Base-by-base conservation (phyloP, 1,140 invertebrate species). In the Hycleus cichorii region DNA sequence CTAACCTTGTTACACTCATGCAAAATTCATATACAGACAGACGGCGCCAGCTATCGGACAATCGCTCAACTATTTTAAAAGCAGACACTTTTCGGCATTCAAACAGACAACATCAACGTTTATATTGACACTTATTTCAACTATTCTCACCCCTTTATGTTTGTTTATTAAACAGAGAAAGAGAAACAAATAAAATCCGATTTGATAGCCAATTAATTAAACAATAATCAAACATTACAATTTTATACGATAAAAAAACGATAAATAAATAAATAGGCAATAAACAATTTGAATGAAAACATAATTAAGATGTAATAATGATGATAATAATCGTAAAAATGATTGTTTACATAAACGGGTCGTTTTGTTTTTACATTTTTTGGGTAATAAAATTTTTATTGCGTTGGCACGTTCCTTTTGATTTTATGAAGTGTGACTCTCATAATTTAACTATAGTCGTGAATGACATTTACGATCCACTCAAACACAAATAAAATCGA, bases 101-200 rank as follows among this genome's bases (percentile, higher is more conserved):
- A 70, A 68, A 72, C 66, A 68, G 64, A 67, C 65, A 69, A 71
- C 68, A 71, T 71, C 69, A 70, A 65, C 51, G 61, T 63, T 65
- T 32, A 32, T 66, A 70, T 72, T 67, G 64, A 59, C 56, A 63
- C 62, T 66, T 4, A 32, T 32, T 32, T 7, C 32, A 32, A 32
- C 32, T 32, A 32, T 12, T 18, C 18, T 18, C 18, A 18, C 32
- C 32, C 32, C 32, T 18, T 18, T 18, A 18, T 18, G 18, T 18
- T 18, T 18, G 2, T 18, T 18, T 18, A 32, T 5, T 4, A 3
- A 7, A 5, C 7, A 7, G 32, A 32, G 7, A 32, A 32, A 7
- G 7, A 32, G 32, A 32, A 32, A 5, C 4, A 32, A 32, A 32
- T 32, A 5, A 4, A 32, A 5, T 32, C 32, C 32, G 32, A 32